Conservation (phyloP, 2,797 vertebrate genomes). For the Poecilia wingei region DNA sequence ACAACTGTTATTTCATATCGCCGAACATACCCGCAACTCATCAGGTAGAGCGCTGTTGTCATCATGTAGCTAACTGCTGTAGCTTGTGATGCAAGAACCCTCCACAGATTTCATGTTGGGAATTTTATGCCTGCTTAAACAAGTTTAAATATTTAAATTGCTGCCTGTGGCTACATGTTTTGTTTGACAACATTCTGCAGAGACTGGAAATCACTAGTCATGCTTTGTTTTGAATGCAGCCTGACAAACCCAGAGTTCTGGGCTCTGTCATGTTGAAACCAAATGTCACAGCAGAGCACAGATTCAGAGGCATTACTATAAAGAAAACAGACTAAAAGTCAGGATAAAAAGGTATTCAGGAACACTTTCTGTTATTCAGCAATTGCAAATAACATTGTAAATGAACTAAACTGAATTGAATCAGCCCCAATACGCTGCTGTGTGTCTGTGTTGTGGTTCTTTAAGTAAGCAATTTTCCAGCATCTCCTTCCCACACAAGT, state of each 20-base stretch:
- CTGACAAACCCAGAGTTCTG: neutral
- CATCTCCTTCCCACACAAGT: too few relatives aligned
- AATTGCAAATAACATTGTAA: neutral
- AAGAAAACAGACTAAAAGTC: neutral
- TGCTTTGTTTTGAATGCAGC: neutral
- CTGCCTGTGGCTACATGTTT: slow-evolving; percentile 15
- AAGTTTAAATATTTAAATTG: slow-evolving; percentile 31
- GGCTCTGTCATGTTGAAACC: neutral
- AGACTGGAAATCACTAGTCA: slow-evolving; percentile 3
- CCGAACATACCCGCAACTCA: slow-evolving; percentile 29
- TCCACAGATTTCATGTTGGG: slow-evolving; percentile 54
- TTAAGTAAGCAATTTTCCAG: too few relatives aligned
- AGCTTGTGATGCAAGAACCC: slow-evolving; percentile 48
- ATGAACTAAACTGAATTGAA: neutral
- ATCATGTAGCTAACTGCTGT: slow-evolving; percentile 10
- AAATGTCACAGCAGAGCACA: neutral
- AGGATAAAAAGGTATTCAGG: neutral
- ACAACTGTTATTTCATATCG: slow-evolving; percentile 34
- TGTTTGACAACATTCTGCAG: slow-evolving; percentile 19
- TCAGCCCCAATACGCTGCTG: too few relatives aligned
- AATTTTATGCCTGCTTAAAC: slow-evolving; percentile 42
- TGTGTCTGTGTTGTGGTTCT: too few relatives aligned
- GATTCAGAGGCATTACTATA: neutral
- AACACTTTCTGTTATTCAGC: neutral
- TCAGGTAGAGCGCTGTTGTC: slow-evolving; percentile 22